Conservation (phyloP, 2,888 invertebrate genomes). For the Helicoverpa assulta region DNA sequence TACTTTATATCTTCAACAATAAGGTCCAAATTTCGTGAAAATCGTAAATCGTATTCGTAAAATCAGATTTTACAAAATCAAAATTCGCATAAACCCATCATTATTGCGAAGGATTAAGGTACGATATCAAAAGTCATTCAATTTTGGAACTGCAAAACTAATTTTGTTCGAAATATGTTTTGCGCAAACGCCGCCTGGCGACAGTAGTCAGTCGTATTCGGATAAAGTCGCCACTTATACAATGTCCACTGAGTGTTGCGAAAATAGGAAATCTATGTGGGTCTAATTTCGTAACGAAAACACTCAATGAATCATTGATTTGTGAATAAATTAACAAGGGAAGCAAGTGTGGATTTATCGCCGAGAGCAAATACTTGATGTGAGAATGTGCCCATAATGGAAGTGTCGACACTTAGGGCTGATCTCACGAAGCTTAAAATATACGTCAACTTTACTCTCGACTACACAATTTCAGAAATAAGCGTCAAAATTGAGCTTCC, state of each 20-base stretch:
- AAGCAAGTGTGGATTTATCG: slow-evolving; percentile 49
- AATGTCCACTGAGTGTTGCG: slow-evolving; percentile 60
- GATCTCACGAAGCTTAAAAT: background rate
- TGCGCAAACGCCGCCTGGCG: slow-evolving; percentile 50
- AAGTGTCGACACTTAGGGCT: slow-evolving; percentile 34
- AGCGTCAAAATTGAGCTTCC: background rate
- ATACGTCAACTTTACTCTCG: background rate
- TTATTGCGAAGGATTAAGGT: slow-evolving; percentile 40
- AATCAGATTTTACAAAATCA: slow-evolving; percentile 27
- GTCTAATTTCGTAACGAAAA: slow-evolving; percentile 59
- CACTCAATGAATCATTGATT: slow-evolving; percentile 61
- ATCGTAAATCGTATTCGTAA: no score
- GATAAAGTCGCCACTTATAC: slow-evolving; percentile 59
- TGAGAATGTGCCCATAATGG: slow-evolving; percentile 34
- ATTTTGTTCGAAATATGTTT: slow-evolving; percentile 48
- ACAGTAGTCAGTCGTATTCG: slow-evolving; percentile 58
- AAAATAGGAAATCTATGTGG: slow-evolving; percentile 65
- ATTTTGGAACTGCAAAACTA: slow-evolving; percentile 42
- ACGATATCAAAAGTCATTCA: slow-evolving; percentile 14
- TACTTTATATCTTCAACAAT: background rate
- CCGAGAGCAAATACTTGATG: slow-evolving; percentile 47
- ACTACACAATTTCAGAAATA: background rate
- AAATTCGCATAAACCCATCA: slow-evolving; percentile 28
- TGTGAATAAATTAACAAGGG: slow-evolving; percentile 56
- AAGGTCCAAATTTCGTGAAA: slow-evolving; percentile 23